Evolutionary conservation across 1,140 invertebrate genomes (phyloP).

Genomic region (Macrocentrus cingulum): DNA sequence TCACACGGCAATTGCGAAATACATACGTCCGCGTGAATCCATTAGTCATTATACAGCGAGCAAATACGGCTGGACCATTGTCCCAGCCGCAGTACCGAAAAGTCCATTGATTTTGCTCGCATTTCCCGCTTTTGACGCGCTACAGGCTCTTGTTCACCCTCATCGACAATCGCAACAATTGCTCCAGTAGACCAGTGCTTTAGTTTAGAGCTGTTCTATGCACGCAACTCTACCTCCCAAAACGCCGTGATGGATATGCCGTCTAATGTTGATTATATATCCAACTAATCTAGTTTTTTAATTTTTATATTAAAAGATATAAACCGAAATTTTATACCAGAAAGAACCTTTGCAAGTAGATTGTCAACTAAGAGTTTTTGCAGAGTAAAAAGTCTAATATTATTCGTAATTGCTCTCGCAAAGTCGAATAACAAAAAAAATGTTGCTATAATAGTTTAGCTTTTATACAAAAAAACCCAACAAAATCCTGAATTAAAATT

Average conservation of each 20-base stretch:
- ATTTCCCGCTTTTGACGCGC: constrained; percentile 18
- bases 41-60: constrained; percentile 18
- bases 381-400: no score
- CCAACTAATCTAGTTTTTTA: no score
- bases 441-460: no score
- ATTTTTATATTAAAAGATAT: no score
- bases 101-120: constrained; percentile 18
- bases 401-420: no score
- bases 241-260: constrained; percentile 4
- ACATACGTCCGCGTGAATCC: not conserved
- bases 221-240: constrained; percentile 6
- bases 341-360: no score
- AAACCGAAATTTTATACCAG: no score
- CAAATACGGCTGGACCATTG: constrained; percentile 16
- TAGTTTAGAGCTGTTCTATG: not conserved
- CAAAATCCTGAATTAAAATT: no score
- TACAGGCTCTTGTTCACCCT: constrained; percentile 10
- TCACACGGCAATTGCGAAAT: not conserved
- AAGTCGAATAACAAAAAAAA: no score
- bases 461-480: no score
- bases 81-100: constrained; percentile 12
- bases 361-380: no score
- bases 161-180: not conserved
- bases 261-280: constrained; percentile 2
- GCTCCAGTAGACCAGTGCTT: not conserved